A percentile compares a stretch with the other conserved stretches of the same genome.
Evolutionary conservation across 2,888 invertebrate genomes (phyloP).

Genomic region (Arrhopalites spinosus): DNA sequence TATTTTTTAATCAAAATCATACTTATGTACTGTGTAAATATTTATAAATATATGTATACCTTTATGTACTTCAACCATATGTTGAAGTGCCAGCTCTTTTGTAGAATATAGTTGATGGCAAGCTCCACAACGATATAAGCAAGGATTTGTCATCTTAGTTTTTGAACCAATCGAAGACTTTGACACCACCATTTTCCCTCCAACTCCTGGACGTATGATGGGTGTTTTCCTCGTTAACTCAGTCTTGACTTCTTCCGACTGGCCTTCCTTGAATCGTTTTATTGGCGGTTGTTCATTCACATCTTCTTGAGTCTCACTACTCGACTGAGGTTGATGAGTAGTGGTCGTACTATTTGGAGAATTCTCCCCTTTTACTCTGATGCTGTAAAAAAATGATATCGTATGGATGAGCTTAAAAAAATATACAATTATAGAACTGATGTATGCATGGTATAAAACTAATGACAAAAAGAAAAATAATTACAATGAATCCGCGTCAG

Average conservation of each 20-base stretch:
- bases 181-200: no score
- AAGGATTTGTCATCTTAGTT: slow-evolving; percentile 12
- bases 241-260: not conserved
- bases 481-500: not conserved
- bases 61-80: slow-evolving; percentile 20
- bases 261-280: slow-evolving; percentile 12
- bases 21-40: not conserved
- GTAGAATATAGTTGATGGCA: slow-evolving; percentile 7
- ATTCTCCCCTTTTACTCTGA: no score
- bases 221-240: not conserved
- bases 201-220: not conserved
- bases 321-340: no score
- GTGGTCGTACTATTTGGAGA: no score
- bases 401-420: no score
- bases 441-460: no score
- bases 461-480: not conserved
- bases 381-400: no score
- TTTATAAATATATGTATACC: not conserved
- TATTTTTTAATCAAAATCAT: not conserved
- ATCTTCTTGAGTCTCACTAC: not conserved
- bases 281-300: not conserved
- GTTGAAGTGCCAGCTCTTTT: slow-evolving; percentile 8
- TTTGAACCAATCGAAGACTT: not conserved
- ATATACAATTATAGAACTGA: no score
- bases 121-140: slow-evolving; percentile 26